Evolutionary conservation across 2,113 vertebrate genomes (phyloP).

Genomic region (Gobio gobio): DNA sequence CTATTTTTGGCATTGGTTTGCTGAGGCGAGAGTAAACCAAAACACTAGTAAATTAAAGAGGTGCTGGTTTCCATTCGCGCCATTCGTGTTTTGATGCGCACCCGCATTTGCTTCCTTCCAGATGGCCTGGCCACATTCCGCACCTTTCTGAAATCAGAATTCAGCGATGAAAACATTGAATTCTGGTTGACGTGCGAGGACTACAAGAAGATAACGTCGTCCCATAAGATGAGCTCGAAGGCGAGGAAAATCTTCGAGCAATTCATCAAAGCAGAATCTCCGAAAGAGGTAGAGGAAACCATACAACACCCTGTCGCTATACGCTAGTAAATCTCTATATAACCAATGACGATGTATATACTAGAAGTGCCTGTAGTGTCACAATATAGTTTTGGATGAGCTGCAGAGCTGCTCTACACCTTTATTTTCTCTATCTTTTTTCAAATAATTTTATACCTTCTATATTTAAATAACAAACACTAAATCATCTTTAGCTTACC

Average conservation of each 20-base stretch:
- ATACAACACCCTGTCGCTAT: not conserved
- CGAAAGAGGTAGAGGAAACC: slow-evolving; percentile 74
- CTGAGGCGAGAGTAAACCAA: not conserved
- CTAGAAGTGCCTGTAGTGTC: not conserved
- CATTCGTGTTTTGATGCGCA: not conserved
- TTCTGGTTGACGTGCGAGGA: slow-evolving; percentile 84
- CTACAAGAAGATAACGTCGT: slow-evolving; percentile 79
- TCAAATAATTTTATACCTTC: not conserved
- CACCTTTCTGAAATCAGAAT: slow-evolving; percentile 80
- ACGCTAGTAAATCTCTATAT: too few relatives aligned
- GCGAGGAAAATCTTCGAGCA: slow-evolving; percentile 81
- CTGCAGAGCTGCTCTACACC: not conserved
- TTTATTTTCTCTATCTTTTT: not conserved
- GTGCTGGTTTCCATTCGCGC: not conserved
- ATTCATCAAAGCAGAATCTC: slow-evolving; percentile 78
- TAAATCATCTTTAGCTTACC: not conserved
- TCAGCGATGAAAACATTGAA: slow-evolving; percentile 83
- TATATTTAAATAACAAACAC: not conserved
- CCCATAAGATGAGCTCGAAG: slow-evolving; percentile 73
- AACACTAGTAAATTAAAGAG: slow-evolving; percentile 37
- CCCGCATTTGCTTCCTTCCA: slow-evolving; percentile 51
- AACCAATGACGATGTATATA: not conserved
- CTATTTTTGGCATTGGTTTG: not conserved
- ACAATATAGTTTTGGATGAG: not conserved
- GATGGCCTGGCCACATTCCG: slow-evolving; percentile 79